Evolutionary conservation across 1,140 invertebrate species (phyloP).

Genomic region (Argopecten irradians): DNA sequence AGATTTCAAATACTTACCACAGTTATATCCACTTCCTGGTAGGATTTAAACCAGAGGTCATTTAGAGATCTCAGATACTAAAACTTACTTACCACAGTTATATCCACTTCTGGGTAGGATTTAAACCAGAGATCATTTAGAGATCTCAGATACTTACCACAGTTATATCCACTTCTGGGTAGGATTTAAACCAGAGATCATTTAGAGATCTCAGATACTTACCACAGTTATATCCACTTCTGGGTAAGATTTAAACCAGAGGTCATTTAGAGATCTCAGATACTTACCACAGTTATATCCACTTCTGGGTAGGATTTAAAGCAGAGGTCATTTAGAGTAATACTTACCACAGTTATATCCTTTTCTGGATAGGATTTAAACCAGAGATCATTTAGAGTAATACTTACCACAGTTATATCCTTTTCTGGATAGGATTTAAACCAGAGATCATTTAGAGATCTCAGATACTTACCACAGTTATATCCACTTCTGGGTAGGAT

Average conservation of each 20-base stretch:
- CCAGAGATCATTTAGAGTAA: too few relatives aligned
- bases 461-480: neutral
- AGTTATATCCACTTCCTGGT: too few relatives aligned
- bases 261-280: too few relatives aligned
- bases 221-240: neutral
- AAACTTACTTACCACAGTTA: slow-evolving; percentile 80
- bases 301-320: neutral
- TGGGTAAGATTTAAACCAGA: too few relatives aligned
- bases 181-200: slow-evolving; percentile 82
- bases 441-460: too few relatives aligned
- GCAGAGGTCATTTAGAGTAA: too few relatives aligned
- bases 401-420: slow-evolving; percentile 21
- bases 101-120: neutral
- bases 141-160: neutral
- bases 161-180: slow-evolving; percentile 51
- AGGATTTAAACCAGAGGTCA: too few relatives aligned
- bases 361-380: slow-evolving; percentile 77
- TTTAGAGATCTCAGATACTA: too few relatives aligned
- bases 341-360: slow-evolving; percentile 88
- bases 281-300: neutral
- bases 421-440: neutral
- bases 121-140: too few relatives aligned
- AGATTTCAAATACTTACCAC: too few relatives aligned
- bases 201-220: too few relatives aligned
- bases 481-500: neutral